Conservation (phyloP, 2,113 vertebrate species). For the Semnornis frantzii region DNA sequence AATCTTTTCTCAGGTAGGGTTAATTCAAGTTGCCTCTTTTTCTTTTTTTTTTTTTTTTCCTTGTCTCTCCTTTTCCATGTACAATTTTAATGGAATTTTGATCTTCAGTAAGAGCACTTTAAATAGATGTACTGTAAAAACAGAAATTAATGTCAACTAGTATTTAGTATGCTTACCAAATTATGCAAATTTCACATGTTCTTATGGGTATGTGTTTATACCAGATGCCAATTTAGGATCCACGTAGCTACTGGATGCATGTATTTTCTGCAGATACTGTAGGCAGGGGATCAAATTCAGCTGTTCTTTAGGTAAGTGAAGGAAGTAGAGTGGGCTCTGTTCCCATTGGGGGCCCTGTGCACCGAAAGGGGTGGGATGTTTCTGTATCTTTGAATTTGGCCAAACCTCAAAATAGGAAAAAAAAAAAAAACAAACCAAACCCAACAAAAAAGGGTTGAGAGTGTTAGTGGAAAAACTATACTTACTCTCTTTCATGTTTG, state of each 20-base stretch:
- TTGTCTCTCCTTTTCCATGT: neutral
- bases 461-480: neutral
- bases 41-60: neutral
- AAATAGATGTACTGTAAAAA: neutral
- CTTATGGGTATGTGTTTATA: neutral
- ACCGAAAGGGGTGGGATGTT: neutral
- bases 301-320: neutral
- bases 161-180: neutral
- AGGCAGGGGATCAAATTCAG: neutral
- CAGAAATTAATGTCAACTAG: neutral
- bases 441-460: neutral
- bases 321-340: neutral
- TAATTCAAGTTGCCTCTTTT: conserved; percentile 8
- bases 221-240: neutral
- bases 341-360: neutral
- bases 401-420: neutral
- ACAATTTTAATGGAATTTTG: conserved; percentile 11
- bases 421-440: neutral
- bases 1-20: conserved; percentile 20
- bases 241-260: neutral
- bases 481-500: neutral
- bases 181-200: neutral
- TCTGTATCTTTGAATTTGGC: neutral
- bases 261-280: neutral
- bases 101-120: neutral